Conservation (phyloP, 2,113 vertebrate species). For the Sturnira hondurensis region DNA sequence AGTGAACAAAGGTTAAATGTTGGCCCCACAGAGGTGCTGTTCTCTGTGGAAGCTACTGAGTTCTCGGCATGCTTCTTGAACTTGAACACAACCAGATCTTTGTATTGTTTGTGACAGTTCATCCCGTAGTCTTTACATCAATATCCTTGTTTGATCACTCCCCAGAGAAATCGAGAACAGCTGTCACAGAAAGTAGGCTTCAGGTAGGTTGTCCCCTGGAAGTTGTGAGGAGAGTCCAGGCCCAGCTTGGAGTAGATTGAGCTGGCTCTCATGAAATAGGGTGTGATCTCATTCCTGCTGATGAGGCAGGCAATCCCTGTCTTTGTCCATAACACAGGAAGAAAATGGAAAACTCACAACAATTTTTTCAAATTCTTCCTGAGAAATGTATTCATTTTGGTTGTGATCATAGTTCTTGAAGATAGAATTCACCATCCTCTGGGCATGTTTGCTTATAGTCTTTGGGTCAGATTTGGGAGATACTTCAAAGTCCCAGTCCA, state of each 20-base stretch:
- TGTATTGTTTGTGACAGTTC: conserved; percentile 97
- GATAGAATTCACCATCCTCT: conserved; percentile 97
- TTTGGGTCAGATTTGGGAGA: conserved; percentile 94
- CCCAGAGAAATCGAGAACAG: conserved; percentile 97
- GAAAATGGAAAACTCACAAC: conserved; percentile 96
- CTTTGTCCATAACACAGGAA: conserved; percentile 97
- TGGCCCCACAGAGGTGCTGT: conserved; percentile 82
- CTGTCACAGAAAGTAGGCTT: conserved; percentile 98
- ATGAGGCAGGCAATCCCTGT: conserved; percentile 94
- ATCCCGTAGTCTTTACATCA: conserved; percentile 96
- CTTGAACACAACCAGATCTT: conserved; percentile 95
- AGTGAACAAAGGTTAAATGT: conserved; percentile 80
- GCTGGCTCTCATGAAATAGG: conserved; percentile 96
- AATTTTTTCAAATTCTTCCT: conserved; percentile 97
- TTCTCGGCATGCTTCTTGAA: conserved; percentile 92
- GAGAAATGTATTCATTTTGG: conserved; percentile 95
- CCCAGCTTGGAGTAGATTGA: conserved; percentile 97
- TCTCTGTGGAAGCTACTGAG: conserved; percentile 77
- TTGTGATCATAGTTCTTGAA: conserved; percentile 98
- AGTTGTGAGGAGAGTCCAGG: conserved; percentile 94
- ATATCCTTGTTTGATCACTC: conserved; percentile 97
- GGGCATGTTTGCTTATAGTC: conserved; percentile 96
- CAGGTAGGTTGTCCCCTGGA: conserved; percentile 96
- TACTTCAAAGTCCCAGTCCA: conserved; percentile 94
- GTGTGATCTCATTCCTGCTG: conserved; percentile 94